phyloP scores from a whole-genome alignment of 2,113 vertebrate species.

The Balaeniceps rex region DNA sequence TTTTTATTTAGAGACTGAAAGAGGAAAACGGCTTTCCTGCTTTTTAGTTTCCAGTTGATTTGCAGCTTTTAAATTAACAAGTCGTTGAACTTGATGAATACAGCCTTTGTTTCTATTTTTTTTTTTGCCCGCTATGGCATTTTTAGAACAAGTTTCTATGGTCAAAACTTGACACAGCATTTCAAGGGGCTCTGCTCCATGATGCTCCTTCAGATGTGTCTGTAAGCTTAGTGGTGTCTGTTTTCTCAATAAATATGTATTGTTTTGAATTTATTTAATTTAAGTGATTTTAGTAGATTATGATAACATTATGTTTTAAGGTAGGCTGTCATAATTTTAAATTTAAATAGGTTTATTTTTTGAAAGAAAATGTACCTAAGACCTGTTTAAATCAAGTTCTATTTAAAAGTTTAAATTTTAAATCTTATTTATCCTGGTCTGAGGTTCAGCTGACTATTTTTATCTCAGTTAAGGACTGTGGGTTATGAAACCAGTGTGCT shows the following conservation, averaged over 20 bases:
- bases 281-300: not conserved
- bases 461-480: not conserved
- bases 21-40: not conserved
- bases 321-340: not conserved
- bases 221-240: not conserved
- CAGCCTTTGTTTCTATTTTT: not conserved
- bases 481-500: not conserved
- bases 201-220: not conserved
- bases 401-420: not conserved
- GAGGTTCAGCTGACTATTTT: not conserved
- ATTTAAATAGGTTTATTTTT: not conserved
- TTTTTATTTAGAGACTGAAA: not conserved
- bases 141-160: not conserved
- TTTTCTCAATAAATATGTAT: not conserved
- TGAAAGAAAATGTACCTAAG: not conserved
- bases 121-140: fast-evolving
- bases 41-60: not conserved
- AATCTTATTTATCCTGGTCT: not conserved
- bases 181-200: not conserved
- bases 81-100: not conserved
- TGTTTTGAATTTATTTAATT: not conserved
- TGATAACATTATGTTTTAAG: not conserved
- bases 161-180: not conserved
- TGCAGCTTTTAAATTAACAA: not conserved
- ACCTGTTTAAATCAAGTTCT: not conserved